Evolutionary conservation across 2,113 vertebrate species (phyloP), one percentile per base, ranked within the genome.

Genomic region (Athene noctua): DNA sequence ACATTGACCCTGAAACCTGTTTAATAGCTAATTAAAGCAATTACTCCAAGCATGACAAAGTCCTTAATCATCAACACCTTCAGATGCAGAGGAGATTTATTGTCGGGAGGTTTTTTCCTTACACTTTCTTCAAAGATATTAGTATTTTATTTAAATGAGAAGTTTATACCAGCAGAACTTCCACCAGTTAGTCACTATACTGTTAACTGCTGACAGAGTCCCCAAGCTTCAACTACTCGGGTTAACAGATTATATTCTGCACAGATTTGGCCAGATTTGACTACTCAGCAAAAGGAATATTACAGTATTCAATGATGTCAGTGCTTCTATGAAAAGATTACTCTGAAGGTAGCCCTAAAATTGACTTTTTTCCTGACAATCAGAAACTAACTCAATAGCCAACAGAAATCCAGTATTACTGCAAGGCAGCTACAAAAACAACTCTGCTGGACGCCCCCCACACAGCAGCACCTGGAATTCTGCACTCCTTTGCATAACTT

Each of bases 11-110:
- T 98, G 98, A 99, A 99, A 98, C 95, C 98, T 99, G 98, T 98
- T 99, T 98, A 98, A 99, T 98, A 98, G 98, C 98, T 99, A 99
- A 99, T 99, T 99, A 99, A 98, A 98, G 98, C 98, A 99, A 99
- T 99, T 99, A 99, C 97, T 99, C 98, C 97, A 98, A 97, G 98
- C 97, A 97, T 97, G 98, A 98, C 98, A 98, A 36, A 58, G 97
- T 93, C 95, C 96, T 99, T 98, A 98, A 99, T 99, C 99, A 98
- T 90, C 94, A 78, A 58, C 92, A 92, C 72, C 80, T 96, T 97
- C 92, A 94, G 63, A 95, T 46, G 23, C 55, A 54, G 27, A 95
- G 58, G 27, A 81, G 20, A 77, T 23, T 58, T 46, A 46, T 46
- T 46, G 44, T 46, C 16, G 16, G 44, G 44, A 46, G 15, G 67